These are phyloP conservation scores for Smutsia temminckii DNA, from an alignment of 2,797 vertebrate species.

Conservation along the genomic window DNA sequence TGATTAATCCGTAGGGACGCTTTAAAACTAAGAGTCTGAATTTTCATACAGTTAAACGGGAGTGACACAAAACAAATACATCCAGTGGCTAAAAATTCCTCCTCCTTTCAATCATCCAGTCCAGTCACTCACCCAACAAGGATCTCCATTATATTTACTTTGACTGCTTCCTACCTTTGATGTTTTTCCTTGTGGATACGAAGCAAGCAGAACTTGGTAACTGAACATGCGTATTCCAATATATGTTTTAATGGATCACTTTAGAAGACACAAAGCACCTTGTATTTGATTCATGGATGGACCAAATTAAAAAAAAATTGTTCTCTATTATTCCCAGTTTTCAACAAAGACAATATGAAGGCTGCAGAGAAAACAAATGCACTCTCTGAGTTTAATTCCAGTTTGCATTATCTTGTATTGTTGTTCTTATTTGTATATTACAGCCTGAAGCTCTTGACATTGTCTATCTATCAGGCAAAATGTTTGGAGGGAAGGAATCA, in stretches of 20 bases:
- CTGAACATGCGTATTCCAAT: conserved; percentile 63
- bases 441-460: conserved; percentile 83
- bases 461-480: conserved; percentile 77
- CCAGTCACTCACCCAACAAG: conserved; percentile 21
- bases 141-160: conserved; percentile 61
- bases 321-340: conserved; percentile 83
- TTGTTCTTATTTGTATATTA: conserved; percentile 80
- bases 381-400: conserved; percentile 82
- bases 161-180: conserved; percentile 56
- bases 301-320: conserved; percentile 69
- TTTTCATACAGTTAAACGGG: conserved; percentile 69
- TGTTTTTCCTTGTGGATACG: conserved; percentile 60
- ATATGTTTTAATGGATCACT: conserved; percentile 40
- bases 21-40: conserved; percentile 38
- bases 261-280: conserved; percentile 72
- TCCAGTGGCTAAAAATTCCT: conserved; percentile 46
- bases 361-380: conserved; percentile 81
- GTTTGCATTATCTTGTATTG: conserved; percentile 83
- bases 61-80: conserved; percentile 72
- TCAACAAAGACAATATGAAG: conserved; percentile 76
- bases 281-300: conserved; percentile 74
- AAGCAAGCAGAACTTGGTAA: conserved; percentile 56
- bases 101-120: neutral
- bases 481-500: conserved; percentile 66
- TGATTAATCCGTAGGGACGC: conserved; percentile 61